Conservation (phyloP, 2,888 invertebrate species). For the Lochmaea capreae region DNA sequence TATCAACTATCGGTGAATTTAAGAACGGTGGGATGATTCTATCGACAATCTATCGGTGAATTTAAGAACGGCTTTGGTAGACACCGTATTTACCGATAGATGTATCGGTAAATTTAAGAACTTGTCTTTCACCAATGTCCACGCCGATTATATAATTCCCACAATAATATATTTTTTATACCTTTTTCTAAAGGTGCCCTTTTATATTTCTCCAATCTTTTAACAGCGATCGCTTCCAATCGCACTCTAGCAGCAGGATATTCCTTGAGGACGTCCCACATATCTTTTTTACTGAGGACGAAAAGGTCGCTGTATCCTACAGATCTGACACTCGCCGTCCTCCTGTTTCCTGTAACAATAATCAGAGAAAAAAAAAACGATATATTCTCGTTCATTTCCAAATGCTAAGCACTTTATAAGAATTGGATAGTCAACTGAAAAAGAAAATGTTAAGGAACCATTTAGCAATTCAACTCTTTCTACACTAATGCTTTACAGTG, state of each 20-base stretch:
- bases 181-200: conserved; percentile 94
- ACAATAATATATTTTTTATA: conserved; percentile 62
- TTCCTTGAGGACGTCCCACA: conserved; percentile 99
- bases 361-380: conserved; percentile 35
- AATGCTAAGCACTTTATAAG: not conserved
- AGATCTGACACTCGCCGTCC: conserved; percentile 97
- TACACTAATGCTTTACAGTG: not conserved
- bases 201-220: conserved; percentile 97
- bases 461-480: not conserved
- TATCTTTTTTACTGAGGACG: conserved; percentile 98
- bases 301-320: conserved; percentile 99
- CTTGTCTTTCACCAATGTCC: no score
- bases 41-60: no score
- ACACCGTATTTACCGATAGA: no score
- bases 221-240: conserved; percentile 96
- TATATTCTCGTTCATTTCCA: not conserved
- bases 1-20: no score
- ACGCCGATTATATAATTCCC: no score
- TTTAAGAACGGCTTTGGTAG: no score
- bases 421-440: conserved; percentile 3
- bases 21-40: no score
- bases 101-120: no score
- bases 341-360: conserved; percentile 83
- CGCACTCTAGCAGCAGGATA: conserved; percentile 94
- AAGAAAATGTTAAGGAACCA: conserved; percentile 6